A percentile compares a stretch with the other conserved stretches of the same genome.
These are phyloP conservation scores for Aspidoscelis tigris DNA, from an alignment of 2,113 vertebrate genomes.

Conservation along the genomic window DNA sequence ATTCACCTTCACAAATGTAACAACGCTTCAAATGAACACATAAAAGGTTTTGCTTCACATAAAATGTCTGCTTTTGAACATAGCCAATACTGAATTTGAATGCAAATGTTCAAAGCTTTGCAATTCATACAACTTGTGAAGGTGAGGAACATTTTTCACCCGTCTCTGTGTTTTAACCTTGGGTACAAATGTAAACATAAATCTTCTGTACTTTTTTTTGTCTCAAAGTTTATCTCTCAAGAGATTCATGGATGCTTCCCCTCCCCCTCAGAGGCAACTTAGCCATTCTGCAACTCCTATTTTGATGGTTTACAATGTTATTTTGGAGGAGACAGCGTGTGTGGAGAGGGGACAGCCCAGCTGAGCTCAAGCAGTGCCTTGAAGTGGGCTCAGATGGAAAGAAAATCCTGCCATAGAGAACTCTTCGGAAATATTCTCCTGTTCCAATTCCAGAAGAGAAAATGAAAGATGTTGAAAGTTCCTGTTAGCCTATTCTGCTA, in stretches of 20 bases:
- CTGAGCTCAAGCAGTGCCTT: conserved; percentile 65
- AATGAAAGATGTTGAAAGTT: conserved; percentile 69
- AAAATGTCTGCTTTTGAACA: no score
- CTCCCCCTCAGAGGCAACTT: conserved; percentile 31
- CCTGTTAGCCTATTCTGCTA: conserved; percentile 54
- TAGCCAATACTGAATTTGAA: no score
- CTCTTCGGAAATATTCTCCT: conserved; percentile 69
- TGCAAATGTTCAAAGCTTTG: no score
- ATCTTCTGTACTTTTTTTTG: conserved; percentile 35
- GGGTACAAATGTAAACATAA: no score
- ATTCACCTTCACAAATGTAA: no score
- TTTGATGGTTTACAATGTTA: conserved; percentile 4
- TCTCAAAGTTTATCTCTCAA: conserved; percentile 39
- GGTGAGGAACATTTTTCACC: no score
- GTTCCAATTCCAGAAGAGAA: conserved; percentile 49
- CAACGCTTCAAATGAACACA: no score
- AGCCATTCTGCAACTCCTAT: conserved; percentile 56
- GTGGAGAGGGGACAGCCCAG: conserved; percentile 58
- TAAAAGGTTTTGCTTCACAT: no score
- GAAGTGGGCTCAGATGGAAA: conserved; percentile 78
- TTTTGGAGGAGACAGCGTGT: conserved; percentile 50
- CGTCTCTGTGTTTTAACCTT: no score
- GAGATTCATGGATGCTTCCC: conserved; percentile 23
- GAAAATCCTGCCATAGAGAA: conserved; percentile 71
- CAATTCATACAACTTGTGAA: no score